Conservation (phyloP, 2,888 invertebrate genomes). For the Calliopum simillimum region DNA sequence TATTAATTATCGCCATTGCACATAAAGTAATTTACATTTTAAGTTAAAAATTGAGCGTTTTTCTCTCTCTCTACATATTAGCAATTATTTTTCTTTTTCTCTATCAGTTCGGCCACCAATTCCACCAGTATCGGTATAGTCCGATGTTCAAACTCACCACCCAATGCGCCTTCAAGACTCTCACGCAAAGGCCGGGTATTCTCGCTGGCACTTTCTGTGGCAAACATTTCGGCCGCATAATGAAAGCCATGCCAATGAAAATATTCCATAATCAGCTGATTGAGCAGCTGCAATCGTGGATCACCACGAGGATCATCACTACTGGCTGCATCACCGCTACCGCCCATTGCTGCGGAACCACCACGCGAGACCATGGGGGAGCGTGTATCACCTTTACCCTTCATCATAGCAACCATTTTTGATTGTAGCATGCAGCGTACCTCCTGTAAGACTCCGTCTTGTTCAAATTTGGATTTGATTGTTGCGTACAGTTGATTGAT, state of each 20-base stretch:
- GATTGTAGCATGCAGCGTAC: conserved; percentile 58
- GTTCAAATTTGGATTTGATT: conserved; percentile 53
- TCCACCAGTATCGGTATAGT: conserved; percentile 59
- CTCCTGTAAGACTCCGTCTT: conserved; percentile 53
- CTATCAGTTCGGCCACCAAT: conserved; percentile 47
- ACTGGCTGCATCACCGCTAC: not conserved
- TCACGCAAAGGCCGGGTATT: conserved; percentile 47
- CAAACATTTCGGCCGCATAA: conserved; percentile 63
- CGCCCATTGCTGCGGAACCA: conserved; percentile 1
- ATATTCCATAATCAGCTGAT: conserved; percentile 65
- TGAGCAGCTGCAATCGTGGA: conserved; percentile 48
- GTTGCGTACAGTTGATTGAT: conserved; percentile 50
- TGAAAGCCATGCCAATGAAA: conserved; percentile 62
- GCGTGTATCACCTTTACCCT: conserved; percentile 43
- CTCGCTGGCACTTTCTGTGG: conserved; percentile 57
- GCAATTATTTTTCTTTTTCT: conserved; percentile 34
- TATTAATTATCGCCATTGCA: no score
- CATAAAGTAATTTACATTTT: no score
- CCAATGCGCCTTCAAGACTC: conserved; percentile 51
- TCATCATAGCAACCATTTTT: conserved; percentile 56
- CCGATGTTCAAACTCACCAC: conserved; percentile 44
- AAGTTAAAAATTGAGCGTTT: no score
- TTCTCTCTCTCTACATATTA: not conserved
- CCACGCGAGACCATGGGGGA: conserved; percentile 33
- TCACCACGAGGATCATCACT: conserved; percentile 34